A percentile compares a stretch with the other conserved stretches of the same genome.
Conservation (phyloP, 2,888 invertebrate species). For the Drosophila sordidapex region DNA sequence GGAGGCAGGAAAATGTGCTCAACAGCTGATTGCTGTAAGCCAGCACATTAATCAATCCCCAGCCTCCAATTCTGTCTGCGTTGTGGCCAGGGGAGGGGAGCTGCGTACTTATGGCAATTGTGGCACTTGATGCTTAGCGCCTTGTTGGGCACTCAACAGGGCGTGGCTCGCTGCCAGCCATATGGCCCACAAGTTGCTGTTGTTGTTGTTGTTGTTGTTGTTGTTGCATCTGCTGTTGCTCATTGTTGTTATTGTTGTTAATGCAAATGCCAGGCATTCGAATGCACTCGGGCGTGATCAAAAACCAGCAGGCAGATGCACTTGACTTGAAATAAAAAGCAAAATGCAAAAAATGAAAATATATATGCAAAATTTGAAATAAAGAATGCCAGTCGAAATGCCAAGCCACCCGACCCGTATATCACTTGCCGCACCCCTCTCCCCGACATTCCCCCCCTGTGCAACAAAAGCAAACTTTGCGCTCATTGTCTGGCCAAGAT, state of each 20-base stretch:
- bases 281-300: constrained; percentile 68
- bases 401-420: background rate
- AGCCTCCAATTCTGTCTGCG: background rate
- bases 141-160: constrained; percentile 77
- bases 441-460: background rate
- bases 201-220: constrained; percentile 16
- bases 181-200: constrained; percentile 32
- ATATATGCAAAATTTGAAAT: constrained; percentile 9
- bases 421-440: background rate
- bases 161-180: constrained; percentile 51
- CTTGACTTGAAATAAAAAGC: constrained; percentile 68
- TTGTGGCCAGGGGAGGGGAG: constrained; percentile 3
- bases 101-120: constrained; percentile 58
- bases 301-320: constrained; percentile 51
- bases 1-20: background rate
- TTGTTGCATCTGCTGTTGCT: constrained; percentile 2
- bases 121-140: constrained; percentile 78
- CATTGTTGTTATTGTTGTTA: constrained; percentile 54
- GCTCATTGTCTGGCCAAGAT: constrained; percentile 37
- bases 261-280: constrained; percentile 68
- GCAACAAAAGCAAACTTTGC: constrained; percentile 25
- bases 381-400: constrained; percentile 30
- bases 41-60: constrained; percentile 2
- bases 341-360: constrained; percentile 34
- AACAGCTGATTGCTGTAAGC: background rate